Conservation (phyloP, 2,797 vertebrate species). For the Etheostoma nigrum region DNA sequence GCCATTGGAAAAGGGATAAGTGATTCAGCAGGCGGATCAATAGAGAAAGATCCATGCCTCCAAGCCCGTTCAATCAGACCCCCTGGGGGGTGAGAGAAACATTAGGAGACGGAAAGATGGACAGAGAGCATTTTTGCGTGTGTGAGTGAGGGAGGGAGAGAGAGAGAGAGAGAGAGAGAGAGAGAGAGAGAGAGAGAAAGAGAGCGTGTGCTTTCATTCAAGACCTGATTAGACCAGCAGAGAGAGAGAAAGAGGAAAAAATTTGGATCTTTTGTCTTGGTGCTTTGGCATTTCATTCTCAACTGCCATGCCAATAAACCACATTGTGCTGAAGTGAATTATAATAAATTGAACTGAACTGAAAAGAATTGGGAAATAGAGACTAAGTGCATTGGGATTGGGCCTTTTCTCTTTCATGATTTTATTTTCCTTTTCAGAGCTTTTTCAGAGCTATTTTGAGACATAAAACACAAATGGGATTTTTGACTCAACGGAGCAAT, state of each 20-base stretch:
- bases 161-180: background rate
- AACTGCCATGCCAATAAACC: slow-evolving; percentile 64
- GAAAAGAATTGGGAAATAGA: slow-evolving; percentile 62
- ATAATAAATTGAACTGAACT: slow-evolving; percentile 66
- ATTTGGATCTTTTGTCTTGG: slow-evolving; percentile 74
- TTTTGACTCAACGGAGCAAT: slow-evolving; percentile 51
- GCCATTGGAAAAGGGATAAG: slow-evolving; percentile 85
- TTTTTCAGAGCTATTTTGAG: slow-evolving; percentile 45
- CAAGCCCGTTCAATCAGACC: slow-evolving; percentile 80
- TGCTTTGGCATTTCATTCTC: slow-evolving; percentile 71
- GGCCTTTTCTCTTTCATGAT: slow-evolving; percentile 20
- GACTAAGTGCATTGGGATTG: slow-evolving; percentile 41
- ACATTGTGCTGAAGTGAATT: slow-evolving; percentile 67
- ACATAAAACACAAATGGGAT: slow-evolving; percentile 32
- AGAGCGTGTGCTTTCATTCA: slow-evolving; percentile 59
- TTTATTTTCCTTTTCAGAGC: slow-evolving; percentile 49
- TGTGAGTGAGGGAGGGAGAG: background rate
- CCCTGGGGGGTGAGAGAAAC: slow-evolving; percentile 75
- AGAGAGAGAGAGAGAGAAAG: slow-evolving; percentile 15
- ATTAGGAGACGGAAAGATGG: slow-evolving; percentile 78
- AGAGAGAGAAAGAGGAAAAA: slow-evolving; percentile 52
- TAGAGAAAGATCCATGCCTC: slow-evolving; percentile 82
- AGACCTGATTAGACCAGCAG: slow-evolving; percentile 69
- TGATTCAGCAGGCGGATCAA: slow-evolving; percentile 84
- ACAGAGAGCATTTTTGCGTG: slow-evolving; percentile 29